A percentile compares a stretch with the other conserved stretches of the same genome.
These are phyloP conservation scores for Pristionchus arcanus DNA, from an alignment of 2,888 invertebrate genomes.

Conservation along the genomic window DNA sequence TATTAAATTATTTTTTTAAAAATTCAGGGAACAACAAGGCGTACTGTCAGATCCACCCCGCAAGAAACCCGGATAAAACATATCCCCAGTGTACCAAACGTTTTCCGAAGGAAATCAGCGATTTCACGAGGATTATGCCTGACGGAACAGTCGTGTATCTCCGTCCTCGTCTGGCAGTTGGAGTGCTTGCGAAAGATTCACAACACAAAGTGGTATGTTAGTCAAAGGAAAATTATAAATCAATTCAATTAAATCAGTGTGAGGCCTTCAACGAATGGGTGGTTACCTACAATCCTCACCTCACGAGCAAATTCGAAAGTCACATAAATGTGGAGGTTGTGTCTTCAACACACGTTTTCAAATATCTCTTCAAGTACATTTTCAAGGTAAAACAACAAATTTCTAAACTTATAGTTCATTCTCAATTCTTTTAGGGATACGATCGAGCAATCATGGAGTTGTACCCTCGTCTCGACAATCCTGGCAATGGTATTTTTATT, in stretches of 20 bases:
- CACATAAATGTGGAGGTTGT: conserved; percentile 13
- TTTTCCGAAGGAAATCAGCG: neutral
- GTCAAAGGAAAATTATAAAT: neutral
- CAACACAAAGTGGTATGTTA: neutral
- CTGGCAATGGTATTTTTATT: neutral
- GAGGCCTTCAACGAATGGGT: neutral
- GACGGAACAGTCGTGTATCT: neutral
- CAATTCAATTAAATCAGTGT: neutral
- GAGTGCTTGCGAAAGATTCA: neutral
- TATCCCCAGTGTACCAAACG: neutral
- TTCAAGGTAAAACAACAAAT: neutral
- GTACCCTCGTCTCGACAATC: neutral
- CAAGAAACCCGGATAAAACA: neutral
- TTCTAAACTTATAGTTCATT: neutral
- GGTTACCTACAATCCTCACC: neutral
- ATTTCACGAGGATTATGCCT: neutral
- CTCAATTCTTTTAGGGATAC: neutral
- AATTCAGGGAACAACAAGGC: neutral
- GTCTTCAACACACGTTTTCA: neutral
- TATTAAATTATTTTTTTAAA: neutral
- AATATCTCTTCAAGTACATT: conserved; percentile 19
- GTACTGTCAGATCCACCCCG: neutral
- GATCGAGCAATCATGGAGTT: neutral
- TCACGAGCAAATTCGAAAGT: neutral
- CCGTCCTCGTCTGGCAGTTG: neutral